Conservation (phyloP, 2,888 invertebrate species). For the Ametastegia equiseti region DNA sequence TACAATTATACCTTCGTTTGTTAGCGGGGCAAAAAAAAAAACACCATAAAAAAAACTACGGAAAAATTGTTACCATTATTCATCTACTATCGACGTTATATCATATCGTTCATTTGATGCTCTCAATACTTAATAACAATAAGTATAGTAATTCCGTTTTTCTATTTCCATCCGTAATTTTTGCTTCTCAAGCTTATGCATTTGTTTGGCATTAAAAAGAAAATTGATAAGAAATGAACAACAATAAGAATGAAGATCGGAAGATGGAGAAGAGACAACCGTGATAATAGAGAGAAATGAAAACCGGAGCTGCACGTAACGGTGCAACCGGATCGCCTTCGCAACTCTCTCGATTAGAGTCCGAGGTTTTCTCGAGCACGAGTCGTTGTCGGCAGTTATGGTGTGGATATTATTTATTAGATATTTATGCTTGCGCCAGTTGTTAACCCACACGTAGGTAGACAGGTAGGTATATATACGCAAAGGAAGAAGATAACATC, state of each 20-base stretch:
- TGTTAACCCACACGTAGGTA: constrained; percentile 32
- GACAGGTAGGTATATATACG: not conserved
- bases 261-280: not conserved
- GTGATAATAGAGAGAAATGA: not conserved
- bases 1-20: not conserved
- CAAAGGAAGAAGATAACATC: not conserved
- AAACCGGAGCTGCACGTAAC: not conserved
- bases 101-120: not conserved
- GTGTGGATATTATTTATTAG: not conserved
- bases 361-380: constrained; percentile 33
- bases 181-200: too few relatives aligned
- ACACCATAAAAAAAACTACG: not conserved
- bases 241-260: not conserved
- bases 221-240: too few relatives aligned
- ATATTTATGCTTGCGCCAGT: constrained; percentile 6
- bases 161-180: not conserved
- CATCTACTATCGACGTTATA: not conserved
- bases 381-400: not conserved
- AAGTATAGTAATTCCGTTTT: not conserved
- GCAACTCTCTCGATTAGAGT: constrained; percentile 10
- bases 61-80: not conserved
- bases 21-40: not conserved
- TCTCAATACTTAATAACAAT: not conserved
- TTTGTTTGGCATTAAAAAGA: not conserved
- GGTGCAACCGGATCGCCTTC: constrained; percentile 44